Evolutionary conservation across 2,113 vertebrate genomes (phyloP).

Genomic region (Anguilla rostrata): DNA sequence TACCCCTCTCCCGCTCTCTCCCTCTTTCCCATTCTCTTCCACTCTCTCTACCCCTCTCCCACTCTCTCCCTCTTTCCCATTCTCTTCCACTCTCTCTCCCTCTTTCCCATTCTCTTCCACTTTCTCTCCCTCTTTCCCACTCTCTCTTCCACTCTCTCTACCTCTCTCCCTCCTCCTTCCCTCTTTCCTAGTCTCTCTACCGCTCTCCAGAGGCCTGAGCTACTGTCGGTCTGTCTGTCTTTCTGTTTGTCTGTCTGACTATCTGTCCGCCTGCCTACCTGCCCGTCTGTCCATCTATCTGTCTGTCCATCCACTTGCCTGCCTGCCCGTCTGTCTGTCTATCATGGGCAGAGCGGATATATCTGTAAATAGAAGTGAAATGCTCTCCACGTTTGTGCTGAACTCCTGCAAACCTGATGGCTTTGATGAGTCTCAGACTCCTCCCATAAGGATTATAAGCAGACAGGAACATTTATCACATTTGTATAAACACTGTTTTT

Average conservation of each 20-base stretch:
- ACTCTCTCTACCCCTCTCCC: constrained; percentile 28
- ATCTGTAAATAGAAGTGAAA: background rate
- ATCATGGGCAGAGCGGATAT: background rate
- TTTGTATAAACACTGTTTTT: background rate
- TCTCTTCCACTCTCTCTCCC: constrained; percentile 34
- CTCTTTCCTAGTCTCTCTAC: constrained; percentile 30
- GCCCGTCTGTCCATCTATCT: too few relatives aligned
- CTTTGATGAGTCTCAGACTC: background rate
- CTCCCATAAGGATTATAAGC: background rate
- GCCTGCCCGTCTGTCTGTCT: background rate
- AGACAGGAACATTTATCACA: too few relatives aligned
- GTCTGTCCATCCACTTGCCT: too few relatives aligned
- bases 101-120: constrained; percentile 23
- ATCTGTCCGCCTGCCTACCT: too few relatives aligned
- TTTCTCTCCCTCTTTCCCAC: constrained; percentile 45
- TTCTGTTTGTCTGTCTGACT: too few relatives aligned
- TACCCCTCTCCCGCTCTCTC: constrained; percentile 46
- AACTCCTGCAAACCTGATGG: background rate
- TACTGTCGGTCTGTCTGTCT: too few relatives aligned
- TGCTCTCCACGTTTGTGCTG: background rate
- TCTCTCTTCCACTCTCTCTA: constrained; percentile 14
- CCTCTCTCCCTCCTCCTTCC: constrained; percentile 54
- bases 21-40: constrained; percentile 45
- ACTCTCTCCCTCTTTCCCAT: constrained; percentile 33
- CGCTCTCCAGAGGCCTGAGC: constrained; percentile 29